Evolutionary conservation across 2,113 vertebrate genomes (phyloP).

Genomic region (Silurus glanis): DNA sequence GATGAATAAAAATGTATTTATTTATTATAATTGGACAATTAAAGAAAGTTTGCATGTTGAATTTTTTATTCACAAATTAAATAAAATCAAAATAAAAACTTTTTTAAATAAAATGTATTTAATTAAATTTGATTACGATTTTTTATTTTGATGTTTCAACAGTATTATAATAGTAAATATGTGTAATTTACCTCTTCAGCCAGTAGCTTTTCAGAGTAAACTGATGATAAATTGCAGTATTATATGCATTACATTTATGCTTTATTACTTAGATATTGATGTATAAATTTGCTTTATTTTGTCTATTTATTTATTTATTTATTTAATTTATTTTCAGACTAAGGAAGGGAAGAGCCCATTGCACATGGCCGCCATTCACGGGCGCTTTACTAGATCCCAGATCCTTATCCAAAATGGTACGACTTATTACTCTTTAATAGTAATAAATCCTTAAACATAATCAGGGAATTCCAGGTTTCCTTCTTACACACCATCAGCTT

Average conservation of each 20-base stretch:
- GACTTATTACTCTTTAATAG: background rate
- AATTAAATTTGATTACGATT: too few species aligned
- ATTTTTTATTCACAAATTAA: too few species aligned
- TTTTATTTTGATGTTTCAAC: background rate
- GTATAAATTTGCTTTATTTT: background rate
- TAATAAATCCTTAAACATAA: background rate
- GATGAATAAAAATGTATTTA: too few species aligned
- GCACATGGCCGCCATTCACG: slow-evolving; percentile 93
- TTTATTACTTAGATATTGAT: background rate
- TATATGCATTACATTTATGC: background rate
- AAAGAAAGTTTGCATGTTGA: too few species aligned
- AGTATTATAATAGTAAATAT: background rate
- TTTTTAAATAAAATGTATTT: too few species aligned
- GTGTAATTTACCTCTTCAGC: background rate
- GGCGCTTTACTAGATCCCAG: slow-evolving; percentile 93
- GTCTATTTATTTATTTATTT: too few species aligned
- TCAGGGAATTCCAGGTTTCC: background rate
- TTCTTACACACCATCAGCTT: background rate
- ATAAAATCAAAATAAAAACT: too few species aligned
- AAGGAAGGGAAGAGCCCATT: slow-evolving; percentile 94
- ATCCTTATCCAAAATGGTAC: slow-evolving; percentile 96
- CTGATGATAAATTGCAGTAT: background rate
- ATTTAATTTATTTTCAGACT: slow-evolving; percentile 71
- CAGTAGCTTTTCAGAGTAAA: background rate
- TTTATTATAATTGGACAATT: too few species aligned